phyloP scores from a whole-genome alignment of 2,888 invertebrate species.

The Catocala nupta region DNA sequence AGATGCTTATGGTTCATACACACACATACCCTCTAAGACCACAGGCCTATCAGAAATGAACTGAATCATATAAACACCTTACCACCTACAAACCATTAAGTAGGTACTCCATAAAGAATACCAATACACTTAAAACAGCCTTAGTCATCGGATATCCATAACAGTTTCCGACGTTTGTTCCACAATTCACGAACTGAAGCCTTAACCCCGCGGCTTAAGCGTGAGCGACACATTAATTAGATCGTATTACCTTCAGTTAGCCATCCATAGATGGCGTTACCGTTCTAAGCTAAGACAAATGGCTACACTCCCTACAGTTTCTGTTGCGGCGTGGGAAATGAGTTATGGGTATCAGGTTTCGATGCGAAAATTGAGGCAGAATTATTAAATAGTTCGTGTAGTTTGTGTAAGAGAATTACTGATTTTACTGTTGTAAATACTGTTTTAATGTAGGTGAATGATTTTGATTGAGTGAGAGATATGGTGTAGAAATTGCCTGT shows the following conservation, averaged over 20 bases:
- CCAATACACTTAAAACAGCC: constrained; percentile 4
- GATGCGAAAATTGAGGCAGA: constrained; percentile 47
- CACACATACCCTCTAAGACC: no score
- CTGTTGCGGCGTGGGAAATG: constrained; percentile 74
- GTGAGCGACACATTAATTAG: constrained; percentile 57
- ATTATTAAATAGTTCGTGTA: constrained; percentile 34
- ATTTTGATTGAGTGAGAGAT: constrained; percentile 8
- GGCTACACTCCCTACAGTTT: constrained; percentile 39
- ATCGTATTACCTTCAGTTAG: constrained; percentile 55
- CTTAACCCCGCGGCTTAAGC: constrained; percentile 43
- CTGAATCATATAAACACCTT: no score
- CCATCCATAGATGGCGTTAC: constrained; percentile 61
- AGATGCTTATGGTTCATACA: no score
- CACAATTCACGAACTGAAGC: constrained; percentile 23
- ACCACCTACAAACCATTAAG: no score
- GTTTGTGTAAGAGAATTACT: constrained; percentile 9
- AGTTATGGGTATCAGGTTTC: constrained; percentile 56
- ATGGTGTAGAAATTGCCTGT: not conserved
- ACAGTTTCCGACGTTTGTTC: constrained; percentile 17
- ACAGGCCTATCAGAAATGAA: no score
- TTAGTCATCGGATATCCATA: constrained; percentile 15
- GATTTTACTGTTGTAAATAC: constrained; percentile 12
- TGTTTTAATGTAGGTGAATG: constrained; percentile 6
- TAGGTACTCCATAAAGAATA: no score
- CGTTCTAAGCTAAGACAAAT: constrained; percentile 61